A percentile compares a stretch with the other conserved stretches of the same genome.
These are phyloP conservation scores for Coptotermes formosanus DNA, from an alignment of 1,140 invertebrate genomes.

Conservation along the genomic window DNA sequence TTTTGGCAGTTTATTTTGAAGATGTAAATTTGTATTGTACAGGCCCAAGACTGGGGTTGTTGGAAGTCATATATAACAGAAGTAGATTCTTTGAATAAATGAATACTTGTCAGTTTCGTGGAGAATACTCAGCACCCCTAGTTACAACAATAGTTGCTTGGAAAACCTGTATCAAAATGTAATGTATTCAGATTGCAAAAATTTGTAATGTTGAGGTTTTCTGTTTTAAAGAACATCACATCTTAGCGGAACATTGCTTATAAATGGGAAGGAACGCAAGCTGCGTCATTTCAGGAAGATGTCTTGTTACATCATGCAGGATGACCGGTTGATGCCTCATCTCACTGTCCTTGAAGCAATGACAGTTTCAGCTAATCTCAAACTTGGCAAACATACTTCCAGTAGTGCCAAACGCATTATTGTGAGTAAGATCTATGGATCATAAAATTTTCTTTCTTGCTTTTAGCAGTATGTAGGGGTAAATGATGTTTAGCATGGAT, in stretches of 20 bases:
- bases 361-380: slow-evolving; percentile 88
- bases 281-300: slow-evolving; percentile 84
- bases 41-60: too few species aligned
- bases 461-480: not conserved
- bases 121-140: too few species aligned
- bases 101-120: too few species aligned
- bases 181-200: too few species aligned
- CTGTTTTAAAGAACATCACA: slow-evolving; percentile 63
- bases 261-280: slow-evolving; percentile 84
- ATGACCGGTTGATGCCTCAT: slow-evolving; percentile 85
- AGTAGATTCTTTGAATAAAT: too few species aligned
- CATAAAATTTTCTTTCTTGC: not conserved
- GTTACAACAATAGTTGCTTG: too few species aligned
- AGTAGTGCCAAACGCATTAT: slow-evolving; percentile 73
- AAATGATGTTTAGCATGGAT: not conserved
- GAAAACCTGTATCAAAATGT: too few species aligned
- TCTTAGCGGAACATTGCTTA: slow-evolving; percentile 71
- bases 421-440: slow-evolving; percentile 37
- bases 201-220: not conserved
- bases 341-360: slow-evolving; percentile 87
- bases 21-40: too few species aligned
- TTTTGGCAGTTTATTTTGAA: too few species aligned
- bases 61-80: too few species aligned
- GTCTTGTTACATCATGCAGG: slow-evolving; percentile 96
- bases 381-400: slow-evolving; percentile 79